phyloP scores from a whole-genome alignment of 2,888 invertebrate species.

The Acheta domesticus region DNA sequence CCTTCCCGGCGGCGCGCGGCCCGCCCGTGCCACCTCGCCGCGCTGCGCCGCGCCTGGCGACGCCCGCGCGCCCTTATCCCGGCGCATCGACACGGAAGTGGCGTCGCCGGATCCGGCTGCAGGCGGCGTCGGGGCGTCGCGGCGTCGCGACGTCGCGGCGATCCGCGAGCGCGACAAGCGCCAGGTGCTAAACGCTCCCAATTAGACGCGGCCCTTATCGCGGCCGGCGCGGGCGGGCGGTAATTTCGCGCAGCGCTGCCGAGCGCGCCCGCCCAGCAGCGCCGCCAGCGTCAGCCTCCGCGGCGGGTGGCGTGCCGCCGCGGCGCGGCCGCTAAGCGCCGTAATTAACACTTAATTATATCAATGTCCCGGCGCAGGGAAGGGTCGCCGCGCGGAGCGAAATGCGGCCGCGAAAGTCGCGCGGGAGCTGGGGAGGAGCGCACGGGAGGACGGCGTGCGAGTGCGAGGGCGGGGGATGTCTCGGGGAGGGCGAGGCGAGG shows the following conservation, averaged over 20 bases:
- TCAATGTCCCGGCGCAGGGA: not conserved
- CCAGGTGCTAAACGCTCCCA: constrained; percentile 1
- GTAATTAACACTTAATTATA: not conserved
- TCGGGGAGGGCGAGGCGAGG: not conserved
- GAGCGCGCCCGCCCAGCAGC: not conserved
- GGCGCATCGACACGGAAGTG: not conserved
- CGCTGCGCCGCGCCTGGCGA: not conserved
- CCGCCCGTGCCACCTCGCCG: too few relatives aligned
- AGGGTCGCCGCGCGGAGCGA: not conserved
- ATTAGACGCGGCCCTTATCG: constrained; percentile 18
- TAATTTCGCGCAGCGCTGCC: not conserved
- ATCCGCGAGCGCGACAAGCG: not conserved
- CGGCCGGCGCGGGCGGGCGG: not conserved
- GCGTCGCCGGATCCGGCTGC: not conserved
- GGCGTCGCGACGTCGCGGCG: not conserved
- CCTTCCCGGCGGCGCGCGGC: too few relatives aligned
- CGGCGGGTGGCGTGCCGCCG: not conserved
- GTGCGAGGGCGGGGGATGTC: not conserved
- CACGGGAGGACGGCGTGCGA: too few relatives aligned
- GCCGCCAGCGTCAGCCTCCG: too few relatives aligned
- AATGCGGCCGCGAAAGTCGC: not conserved
- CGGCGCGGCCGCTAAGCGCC: not conserved
- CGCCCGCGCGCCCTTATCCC: not conserved
- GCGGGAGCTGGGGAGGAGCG: not conserved
- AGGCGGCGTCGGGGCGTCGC: not conserved